These are phyloP conservation scores for Buceros bicornis DNA, from an alignment of 2,797 vertebrate genomes.

Conservation along the genomic window DNA sequence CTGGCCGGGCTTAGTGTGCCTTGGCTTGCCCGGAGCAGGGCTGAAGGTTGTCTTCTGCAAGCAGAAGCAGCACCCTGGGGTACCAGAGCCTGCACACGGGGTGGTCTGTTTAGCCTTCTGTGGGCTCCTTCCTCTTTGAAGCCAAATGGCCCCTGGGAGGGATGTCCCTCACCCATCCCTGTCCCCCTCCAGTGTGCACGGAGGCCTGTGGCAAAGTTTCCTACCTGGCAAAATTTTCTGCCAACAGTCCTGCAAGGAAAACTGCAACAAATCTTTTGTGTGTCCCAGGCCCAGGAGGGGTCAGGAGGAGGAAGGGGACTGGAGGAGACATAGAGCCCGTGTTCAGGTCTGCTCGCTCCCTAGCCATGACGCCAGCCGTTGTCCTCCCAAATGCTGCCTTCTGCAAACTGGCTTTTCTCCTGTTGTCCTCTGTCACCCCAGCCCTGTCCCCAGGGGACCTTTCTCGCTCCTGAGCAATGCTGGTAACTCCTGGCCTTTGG, in stretches of 20 bases:
- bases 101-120: neutral
- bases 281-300: neutral
- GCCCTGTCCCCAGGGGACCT: constrained; percentile 30
- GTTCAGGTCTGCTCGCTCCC: fast-evolving
- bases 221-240: neutral
- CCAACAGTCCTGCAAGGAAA: neutral
- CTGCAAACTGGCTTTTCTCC: neutral
- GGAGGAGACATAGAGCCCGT: neutral
- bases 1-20: neutral
- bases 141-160: neutral
- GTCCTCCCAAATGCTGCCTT: neutral
- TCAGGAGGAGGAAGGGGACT: neutral
- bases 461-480: neutral
- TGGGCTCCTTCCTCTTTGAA: neutral
- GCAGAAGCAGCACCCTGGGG: neutral
- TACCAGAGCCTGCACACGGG: fast-evolving
- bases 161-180: fast-evolving
- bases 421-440: neutral
- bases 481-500: neutral
- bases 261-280: neutral
- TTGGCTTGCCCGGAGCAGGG: neutral
- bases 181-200: neutral
- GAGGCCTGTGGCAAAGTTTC: neutral
- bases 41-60: neutral
- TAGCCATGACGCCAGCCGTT: fast-evolving